phyloP scores from a whole-genome alignment of 2,797 vertebrate species.

The Pseudochaenichthys georgianus region DNA sequence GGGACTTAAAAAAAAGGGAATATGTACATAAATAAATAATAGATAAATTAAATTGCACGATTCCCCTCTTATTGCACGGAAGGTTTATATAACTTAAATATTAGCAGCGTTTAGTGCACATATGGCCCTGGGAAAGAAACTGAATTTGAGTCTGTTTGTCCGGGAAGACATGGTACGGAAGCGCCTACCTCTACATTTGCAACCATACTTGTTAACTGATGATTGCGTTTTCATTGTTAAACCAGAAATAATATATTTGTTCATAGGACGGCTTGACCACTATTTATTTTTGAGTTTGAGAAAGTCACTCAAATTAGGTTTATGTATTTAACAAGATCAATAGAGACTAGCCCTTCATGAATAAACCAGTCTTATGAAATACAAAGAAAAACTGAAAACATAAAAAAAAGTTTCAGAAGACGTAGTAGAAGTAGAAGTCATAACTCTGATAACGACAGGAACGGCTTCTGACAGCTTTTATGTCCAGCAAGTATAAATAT shows the following conservation, averaged over 20 bases:
- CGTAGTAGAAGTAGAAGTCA: neutral
- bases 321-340: slow-evolving; percentile 11
- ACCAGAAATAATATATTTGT: neutral
- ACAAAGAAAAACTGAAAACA: neutral
- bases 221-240: neutral
- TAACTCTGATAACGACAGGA: neutral
- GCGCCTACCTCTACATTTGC: neutral
- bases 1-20: no score
- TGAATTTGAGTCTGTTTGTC: no score
- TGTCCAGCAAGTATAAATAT: neutral
- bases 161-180: no score
- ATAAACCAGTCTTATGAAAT: neutral
- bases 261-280: neutral
- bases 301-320: neutral
- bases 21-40: no score
- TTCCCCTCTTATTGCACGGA: no score
- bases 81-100: no score
- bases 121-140: no score
- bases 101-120: no score
- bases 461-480: neutral
- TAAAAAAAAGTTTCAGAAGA: neutral
- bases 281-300: neutral
- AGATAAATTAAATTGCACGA: no score
- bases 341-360: neutral
- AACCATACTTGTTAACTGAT: neutral